phyloP scores from a whole-genome alignment of 2,113 vertebrate species.

The Phasianus colchicus region DNA sequence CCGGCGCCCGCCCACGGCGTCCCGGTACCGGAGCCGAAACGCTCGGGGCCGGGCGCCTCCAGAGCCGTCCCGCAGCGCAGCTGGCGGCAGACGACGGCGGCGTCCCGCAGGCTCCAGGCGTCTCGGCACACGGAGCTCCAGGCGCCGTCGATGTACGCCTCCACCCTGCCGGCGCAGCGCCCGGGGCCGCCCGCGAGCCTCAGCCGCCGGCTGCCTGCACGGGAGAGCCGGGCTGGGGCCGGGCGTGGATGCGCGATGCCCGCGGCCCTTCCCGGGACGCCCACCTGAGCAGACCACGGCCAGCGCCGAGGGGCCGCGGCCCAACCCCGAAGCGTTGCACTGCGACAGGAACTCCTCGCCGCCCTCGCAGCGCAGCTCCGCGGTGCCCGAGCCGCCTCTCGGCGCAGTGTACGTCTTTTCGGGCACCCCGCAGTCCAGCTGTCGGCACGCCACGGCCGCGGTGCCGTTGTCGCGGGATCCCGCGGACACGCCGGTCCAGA shows the following conservation, averaged over 20 bases:
- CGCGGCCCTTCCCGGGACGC: rapidly evolving
- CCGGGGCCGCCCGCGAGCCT: not conserved
- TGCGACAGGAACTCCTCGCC: not conserved
- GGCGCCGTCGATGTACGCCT: not conserved
- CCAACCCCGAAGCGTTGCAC: not conserved
- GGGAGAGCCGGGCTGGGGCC: not conserved
- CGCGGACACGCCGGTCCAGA: not conserved
- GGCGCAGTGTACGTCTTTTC: not conserved
- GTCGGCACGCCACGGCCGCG: slow-evolving; percentile 80
- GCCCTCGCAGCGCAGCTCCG: not conserved
- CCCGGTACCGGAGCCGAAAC: too few species aligned
- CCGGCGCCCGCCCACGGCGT: too few species aligned
- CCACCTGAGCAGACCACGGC: not conserved
- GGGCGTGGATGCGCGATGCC: rapidly evolving
- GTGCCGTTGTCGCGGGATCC: not conserved
- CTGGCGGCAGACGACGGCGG: too few species aligned
- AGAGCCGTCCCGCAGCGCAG: too few species aligned
- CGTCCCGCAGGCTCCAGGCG: too few species aligned
- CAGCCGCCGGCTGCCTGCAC: not conserved
- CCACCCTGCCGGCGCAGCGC: too few species aligned
- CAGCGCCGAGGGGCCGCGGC: not conserved
- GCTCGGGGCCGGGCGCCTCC: too few species aligned
- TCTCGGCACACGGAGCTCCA: too few species aligned
- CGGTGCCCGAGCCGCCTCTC: rapidly evolving
- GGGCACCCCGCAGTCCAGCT: slow-evolving; percentile 82